These are phyloP conservation scores for Rhabditoides inermis DNA, from an alignment of 2,888 invertebrate species.

Conservation along the genomic window DNA sequence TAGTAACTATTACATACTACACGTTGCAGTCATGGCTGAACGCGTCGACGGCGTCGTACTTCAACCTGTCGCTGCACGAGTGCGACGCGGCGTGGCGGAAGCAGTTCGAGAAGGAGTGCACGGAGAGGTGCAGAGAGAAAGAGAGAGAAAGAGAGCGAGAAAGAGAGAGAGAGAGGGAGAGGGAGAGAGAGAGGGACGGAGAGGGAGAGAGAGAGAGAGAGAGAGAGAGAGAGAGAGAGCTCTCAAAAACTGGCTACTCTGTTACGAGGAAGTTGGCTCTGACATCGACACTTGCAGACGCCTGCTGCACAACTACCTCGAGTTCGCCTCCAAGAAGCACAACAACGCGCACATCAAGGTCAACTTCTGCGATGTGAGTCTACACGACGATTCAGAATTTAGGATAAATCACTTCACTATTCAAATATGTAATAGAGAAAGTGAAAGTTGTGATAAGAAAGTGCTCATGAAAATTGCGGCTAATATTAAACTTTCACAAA, in stretches of 20 bases:
- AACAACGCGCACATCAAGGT: conserved; percentile 29
- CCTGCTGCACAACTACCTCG: conserved; percentile 28
- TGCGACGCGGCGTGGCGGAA: conserved; percentile 23
- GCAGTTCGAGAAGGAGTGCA: conserved; percentile 18
- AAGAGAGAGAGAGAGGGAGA: neutral
- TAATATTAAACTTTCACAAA: too few relatives aligned
- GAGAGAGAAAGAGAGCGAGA: too few relatives aligned
- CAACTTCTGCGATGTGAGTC: conserved; percentile 22
- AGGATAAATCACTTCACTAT: too few relatives aligned
- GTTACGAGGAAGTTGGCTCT: too few relatives aligned
- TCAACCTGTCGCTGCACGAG: conserved; percentile 22
- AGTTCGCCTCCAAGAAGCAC: conserved; percentile 26
- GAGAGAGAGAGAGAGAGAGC: too few relatives aligned
- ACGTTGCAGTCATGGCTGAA: conserved; percentile 26
- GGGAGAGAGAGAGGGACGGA: neutral
- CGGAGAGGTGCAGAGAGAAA: too few relatives aligned
- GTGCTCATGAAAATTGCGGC: too few relatives aligned
- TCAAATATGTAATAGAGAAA: too few relatives aligned
- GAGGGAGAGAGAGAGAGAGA: neutral
- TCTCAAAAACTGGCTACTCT: too few relatives aligned
- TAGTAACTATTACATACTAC: conserved; percentile 8
- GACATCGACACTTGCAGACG: too few relatives aligned
- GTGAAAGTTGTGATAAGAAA: too few relatives aligned
- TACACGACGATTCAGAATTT: neutral
- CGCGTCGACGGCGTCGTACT: conserved; percentile 17